Evolutionary conservation across 2,113 vertebrate species (phyloP).

Genomic region (Poeciliopsis prolifica): DNA sequence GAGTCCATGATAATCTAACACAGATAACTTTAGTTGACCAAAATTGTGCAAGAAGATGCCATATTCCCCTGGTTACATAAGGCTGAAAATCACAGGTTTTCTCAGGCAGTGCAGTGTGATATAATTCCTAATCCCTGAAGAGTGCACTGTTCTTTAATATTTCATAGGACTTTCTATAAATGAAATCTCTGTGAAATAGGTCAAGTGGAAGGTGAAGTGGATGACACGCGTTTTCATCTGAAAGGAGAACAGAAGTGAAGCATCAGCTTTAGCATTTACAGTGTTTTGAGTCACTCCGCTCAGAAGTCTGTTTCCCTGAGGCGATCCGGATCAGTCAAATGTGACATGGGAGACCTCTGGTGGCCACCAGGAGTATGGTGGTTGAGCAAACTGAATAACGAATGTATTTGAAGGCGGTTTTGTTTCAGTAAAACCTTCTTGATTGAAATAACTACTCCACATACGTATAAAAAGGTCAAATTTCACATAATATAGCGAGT

Average conservation of each 20-base stretch:
- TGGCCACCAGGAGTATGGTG: constrained; percentile 7
- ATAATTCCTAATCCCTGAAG: constrained; percentile 25
- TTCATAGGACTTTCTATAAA: constrained; percentile 55
- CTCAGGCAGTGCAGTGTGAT: constrained; percentile 43
- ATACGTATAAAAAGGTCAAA: neutral
- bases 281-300: neutral
- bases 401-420: neutral
- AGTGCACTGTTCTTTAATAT: constrained; percentile 46
- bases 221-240: constrained; percentile 5
- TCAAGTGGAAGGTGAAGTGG: constrained; percentile 15
- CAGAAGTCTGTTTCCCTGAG: neutral
- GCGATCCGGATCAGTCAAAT: neutral
- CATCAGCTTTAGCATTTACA: neutral
- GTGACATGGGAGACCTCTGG: constrained; percentile 56
- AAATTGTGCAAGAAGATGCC: constrained; percentile 1
- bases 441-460: no score
- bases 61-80: constrained; percentile 11
- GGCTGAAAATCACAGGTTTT: constrained; percentile 20
- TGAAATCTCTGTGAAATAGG: constrained; percentile 22
- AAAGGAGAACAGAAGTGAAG: neutral
- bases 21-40: constrained; percentile 16
- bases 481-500: neutral
- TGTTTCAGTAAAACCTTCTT: neutral
- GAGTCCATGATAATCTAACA: neutral
- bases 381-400: neutral